Base-by-base conservation (phyloP, 1,140 invertebrate species). In the Formica exsecta region DNA sequence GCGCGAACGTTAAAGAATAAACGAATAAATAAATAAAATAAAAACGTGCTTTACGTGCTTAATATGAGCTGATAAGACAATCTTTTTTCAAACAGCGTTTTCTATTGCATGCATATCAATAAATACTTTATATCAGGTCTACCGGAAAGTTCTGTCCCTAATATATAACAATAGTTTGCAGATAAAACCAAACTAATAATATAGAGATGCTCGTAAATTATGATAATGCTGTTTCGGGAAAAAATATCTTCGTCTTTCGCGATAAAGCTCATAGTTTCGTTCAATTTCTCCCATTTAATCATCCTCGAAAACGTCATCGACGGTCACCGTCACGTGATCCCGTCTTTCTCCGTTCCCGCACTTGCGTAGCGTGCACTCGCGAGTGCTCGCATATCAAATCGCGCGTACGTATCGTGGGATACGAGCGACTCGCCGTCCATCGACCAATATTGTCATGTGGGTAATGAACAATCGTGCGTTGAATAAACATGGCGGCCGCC, bases 381-480 rank as follows among this genome's bases (percentile, higher is more conserved):
- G 36, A 80, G 62, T 22, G 90, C 93, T 92, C 94, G 94, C 93
- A 94, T 95, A 93, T 94, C 93, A 94, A 94, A 94, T 94, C 93
- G 93, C 92, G 93, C 94, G 92, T 80, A 51, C 48, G n/a, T 94
- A 93, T 93, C 94, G 92, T 91, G 93, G 91, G 91, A 92, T 94
- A 94, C 94, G 93, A 94, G 93, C 93, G 93, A 95, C 94, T 94
- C 92, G 79, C 2, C 92, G 66, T 8, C 92, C 93, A 94, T 94
- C 93, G 94, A 93, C 93, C 93, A 94, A 95, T 95, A 95, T 95
- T 95, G 94, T 95, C 94, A 93, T 94, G 93, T 93, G 93, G 93
- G 94, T 94, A 94, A 95, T 94, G 94, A 95, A 94, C 92, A 92
- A 85, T 87, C 91, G 92, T 92, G 91, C 92, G 87, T 92, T 94